Percentiles rank a stretch among this genome's conserved stretches.
Evolutionary conservation across 2,797 vertebrate species (phyloP).

Genomic region (Chelidonichthys spinosus): DNA sequence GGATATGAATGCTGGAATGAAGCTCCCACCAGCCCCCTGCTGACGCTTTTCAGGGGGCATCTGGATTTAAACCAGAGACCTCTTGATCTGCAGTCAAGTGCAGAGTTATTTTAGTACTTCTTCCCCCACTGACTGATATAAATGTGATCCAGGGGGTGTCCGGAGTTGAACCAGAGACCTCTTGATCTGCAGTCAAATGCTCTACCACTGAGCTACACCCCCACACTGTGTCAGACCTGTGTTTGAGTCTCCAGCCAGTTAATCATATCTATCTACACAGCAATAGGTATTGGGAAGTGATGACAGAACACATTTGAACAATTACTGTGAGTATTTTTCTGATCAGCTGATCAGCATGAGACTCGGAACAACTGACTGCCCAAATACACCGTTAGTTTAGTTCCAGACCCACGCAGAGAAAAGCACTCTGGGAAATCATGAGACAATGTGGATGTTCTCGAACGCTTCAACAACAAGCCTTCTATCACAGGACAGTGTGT

Average conservation of each 20-base stretch:
- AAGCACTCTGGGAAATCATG: constrained; percentile 46
- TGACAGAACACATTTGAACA: no score
- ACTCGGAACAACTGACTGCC: not conserved
- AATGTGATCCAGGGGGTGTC: no score
- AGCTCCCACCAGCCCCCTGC: no score
- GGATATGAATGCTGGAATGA: not conserved
- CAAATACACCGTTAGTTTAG: not conserved
- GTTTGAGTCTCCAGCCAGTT: no score
- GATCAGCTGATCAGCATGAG: not conserved
- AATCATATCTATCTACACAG: no score
- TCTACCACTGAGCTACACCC: constrained; percentile 86
- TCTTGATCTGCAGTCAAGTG: constrained; percentile 84
- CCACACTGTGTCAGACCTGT: constrained; percentile 11
- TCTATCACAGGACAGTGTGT: constrained; percentile 25
- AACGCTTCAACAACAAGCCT: constrained; percentile 33
- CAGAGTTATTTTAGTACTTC: constrained; percentile 56
- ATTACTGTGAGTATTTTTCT: no score
- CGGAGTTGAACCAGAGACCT: constrained; percentile 83
- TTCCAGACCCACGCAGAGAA: constrained; percentile 13
- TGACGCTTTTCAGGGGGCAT: no score
- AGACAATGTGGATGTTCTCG: constrained; percentile 30
- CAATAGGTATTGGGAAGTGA: no score
- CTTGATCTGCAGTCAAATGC: constrained; percentile 85
- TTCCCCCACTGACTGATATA: no score
- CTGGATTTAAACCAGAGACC: constrained; percentile 3